Evolutionary conservation across 2,888 invertebrate species (phyloP), one percentile per base, ranked within the genome.

Genomic region (Polydrusus tereticollis): DNA sequence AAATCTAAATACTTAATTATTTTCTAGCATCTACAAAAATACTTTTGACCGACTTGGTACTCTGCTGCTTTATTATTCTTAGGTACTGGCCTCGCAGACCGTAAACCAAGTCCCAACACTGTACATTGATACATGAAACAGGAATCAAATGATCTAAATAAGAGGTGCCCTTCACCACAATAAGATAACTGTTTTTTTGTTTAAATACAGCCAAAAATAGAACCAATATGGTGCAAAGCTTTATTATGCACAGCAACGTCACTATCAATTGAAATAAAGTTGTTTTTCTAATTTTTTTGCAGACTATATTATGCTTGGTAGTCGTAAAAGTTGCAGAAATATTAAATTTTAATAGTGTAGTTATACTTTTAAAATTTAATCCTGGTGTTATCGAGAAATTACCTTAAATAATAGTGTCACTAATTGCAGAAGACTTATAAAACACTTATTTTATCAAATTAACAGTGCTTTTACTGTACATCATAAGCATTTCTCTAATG

Each of bases 151-250:
- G 45, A 43, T 63, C 57, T 62, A 70, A 43, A 23, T 64, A 69
- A 69, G 57, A 58, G 23, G n/a, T 41, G 20, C 6, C 33, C 16
- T 50, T 21, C 29, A 12, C 63, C 10, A 59, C 63, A 69, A 69
- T 45, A 67, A 62, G 55, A 45, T 8, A 8, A n/a, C 47, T 55
- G 57, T 67, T 64, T 12, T 69, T 71, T 64, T 65, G 57, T 62
- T 45, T 43, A 6, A 58, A 67, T 75, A 75, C 75, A 71, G 75
- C 75, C 75, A 72, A 69, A 69, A 70, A 74, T 74, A 69, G 75
- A 75, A 75, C 75, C 75, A 75, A 72, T 72, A 75, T 63, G 75
- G 75, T 69, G 69, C 69, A 55, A 41, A 47, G 38, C 59, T 16
- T 67, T 36, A 47, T 64, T 36, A 45, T 58, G 21, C 12, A 66